Evolutionary conservation across 2,113 vertebrate species (phyloP).

Genomic region (Halcyon malimbica): DNA sequence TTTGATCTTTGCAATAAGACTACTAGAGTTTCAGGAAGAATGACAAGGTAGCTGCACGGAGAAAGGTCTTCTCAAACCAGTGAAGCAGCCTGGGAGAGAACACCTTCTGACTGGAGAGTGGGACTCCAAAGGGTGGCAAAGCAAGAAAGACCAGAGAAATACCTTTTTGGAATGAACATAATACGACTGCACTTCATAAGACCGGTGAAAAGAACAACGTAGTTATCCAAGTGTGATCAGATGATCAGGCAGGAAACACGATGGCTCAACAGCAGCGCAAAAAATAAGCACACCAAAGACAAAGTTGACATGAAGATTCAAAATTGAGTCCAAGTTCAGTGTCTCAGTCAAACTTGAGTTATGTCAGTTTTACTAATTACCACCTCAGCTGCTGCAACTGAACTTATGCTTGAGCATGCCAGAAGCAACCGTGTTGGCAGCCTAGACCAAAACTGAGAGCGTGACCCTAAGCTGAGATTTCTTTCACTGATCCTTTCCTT

Average conservation of each 20-base stretch:
- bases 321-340: background rate
- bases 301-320: background rate
- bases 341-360: background rate
- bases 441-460: background rate
- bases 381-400: background rate
- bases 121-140: background rate
- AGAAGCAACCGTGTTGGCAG: background rate
- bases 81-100: background rate
- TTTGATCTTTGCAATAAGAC: background rate
- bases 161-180: background rate
- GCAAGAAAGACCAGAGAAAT: background rate
- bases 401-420: background rate
- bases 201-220: background rate
- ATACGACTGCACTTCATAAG: background rate
- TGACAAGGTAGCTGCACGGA: background rate
- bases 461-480: background rate
- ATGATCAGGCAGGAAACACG: background rate
- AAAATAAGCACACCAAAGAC: background rate
- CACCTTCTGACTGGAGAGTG: background rate
- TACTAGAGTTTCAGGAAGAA: background rate
- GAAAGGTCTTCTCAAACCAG: background rate
- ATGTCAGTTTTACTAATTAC: background rate
- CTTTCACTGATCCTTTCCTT: background rate
- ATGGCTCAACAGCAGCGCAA: background rate
- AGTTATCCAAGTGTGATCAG: background rate